Evolutionary conservation across 2,113 vertebrate species (phyloP).

Genomic region (Oryzias melastigma): DNA sequence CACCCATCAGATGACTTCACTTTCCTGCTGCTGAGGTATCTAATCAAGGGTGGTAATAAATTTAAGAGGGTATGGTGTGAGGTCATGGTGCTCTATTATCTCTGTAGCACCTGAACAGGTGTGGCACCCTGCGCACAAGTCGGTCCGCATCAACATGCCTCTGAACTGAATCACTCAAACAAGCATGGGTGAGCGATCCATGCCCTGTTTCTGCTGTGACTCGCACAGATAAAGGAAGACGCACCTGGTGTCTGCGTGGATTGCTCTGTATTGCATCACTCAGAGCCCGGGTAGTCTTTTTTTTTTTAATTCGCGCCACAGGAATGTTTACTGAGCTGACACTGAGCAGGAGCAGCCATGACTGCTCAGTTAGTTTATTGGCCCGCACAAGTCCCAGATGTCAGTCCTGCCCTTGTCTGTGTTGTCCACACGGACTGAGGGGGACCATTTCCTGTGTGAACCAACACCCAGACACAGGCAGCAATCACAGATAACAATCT

Average conservation of each 20-base stretch:
- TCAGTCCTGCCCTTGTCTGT: slow-evolving; percentile 56
- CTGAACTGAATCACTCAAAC: slow-evolving; percentile 7
- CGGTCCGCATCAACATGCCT: slow-evolving; percentile 31
- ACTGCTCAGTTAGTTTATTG: slow-evolving; percentile 26
- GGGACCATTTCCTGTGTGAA: slow-evolving; percentile 74
- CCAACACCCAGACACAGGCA: slow-evolving; percentile 70
- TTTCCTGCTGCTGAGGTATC: neutral
- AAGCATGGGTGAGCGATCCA: neutral
- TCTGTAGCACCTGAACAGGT: slow-evolving; percentile 56
- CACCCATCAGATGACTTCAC: slow-evolving; percentile 37
- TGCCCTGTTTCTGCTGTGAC: neutral
- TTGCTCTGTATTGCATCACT: slow-evolving; percentile 67
- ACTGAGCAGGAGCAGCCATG: slow-evolving; percentile 10
- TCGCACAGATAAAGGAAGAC: neutral
- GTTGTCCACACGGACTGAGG: slow-evolving; percentile 56
- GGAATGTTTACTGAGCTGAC: slow-evolving; percentile 24
- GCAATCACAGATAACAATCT: slow-evolving; percentile 47
- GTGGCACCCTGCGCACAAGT: slow-evolving; percentile 49
- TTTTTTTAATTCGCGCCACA: slow-evolving; percentile 9
- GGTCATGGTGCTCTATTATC: too few relatives aligned
- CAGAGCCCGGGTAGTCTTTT: slow-evolving; percentile 21
- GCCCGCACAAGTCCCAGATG: slow-evolving; percentile 50
- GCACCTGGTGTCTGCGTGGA: slow-evolving; percentile 31
- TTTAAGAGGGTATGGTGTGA: neutral
- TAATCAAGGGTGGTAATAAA: neutral